Evolutionary conservation across 2,888 invertebrate genomes (phyloP).

Genomic region (Synanthedon andrenaeformis): DNA sequence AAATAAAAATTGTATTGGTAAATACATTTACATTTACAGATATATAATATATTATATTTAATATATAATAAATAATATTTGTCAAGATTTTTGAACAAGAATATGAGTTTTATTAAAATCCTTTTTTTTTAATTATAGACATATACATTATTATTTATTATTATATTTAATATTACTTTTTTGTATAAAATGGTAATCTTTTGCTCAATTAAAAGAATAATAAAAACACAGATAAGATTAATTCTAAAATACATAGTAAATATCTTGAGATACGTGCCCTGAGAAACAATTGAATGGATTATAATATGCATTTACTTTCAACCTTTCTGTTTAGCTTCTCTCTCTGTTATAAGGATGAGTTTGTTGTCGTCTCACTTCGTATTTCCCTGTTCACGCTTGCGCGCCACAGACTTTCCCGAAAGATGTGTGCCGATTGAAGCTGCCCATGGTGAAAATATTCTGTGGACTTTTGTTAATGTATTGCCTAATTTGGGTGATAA

Average conservation of each 20-base stretch:
- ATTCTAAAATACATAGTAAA: neutral
- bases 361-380: slow-evolving; percentile 26
- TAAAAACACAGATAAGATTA: neutral
- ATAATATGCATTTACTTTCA: slow-evolving; percentile 37
- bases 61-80: too few relatives aligned
- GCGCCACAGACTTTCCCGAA: slow-evolving; percentile 47
- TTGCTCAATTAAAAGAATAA: neutral
- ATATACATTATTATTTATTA: too few relatives aligned
- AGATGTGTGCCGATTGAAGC: slow-evolving; percentile 50
- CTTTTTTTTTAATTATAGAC: too few relatives aligned
- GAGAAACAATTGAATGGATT: slow-evolving; percentile 25
- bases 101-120: too few relatives aligned
- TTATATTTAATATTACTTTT: too few relatives aligned
- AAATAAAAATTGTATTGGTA: too few relatives aligned
- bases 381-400: slow-evolving; percentile 55
- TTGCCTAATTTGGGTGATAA: too few relatives aligned
- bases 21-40: too few relatives aligned
- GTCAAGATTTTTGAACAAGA: too few relatives aligned
- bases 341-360: slow-evolving; percentile 13
- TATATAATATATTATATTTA: too few relatives aligned
- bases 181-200: too few relatives aligned
- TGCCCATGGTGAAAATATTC: slow-evolving; percentile 32
- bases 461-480: neutral
- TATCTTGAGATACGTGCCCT: neutral
- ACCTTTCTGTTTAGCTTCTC: slow-evolving; percentile 19